phyloP scores from a whole-genome alignment of 1,140 invertebrate species.

The Trialeurodes vaporariorum region DNA sequence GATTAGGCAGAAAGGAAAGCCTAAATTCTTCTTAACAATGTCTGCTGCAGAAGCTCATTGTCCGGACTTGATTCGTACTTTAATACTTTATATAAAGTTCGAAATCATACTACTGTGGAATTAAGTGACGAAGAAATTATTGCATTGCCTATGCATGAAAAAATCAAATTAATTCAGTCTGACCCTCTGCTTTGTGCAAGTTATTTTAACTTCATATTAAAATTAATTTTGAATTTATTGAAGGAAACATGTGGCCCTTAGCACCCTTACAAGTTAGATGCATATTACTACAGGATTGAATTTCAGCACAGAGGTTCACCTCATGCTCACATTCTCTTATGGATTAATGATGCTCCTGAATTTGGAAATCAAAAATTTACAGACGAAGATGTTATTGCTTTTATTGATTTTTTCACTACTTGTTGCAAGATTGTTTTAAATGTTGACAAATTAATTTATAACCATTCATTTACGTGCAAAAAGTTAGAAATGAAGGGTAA shows the following conservation, averaged over 20 bases:
- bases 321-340: slow-evolving; percentile 27
- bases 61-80: too few relatives aligned
- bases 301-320: slow-evolving; percentile 36
- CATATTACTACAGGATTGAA: slow-evolving; percentile 35
- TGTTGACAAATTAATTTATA: too few relatives aligned
- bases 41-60: slow-evolving; percentile 22
- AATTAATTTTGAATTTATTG: slow-evolving; percentile 8
- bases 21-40: slow-evolving; percentile 25
- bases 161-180: slow-evolving; percentile 6
- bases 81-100: too few relatives aligned
- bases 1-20: slow-evolving; percentile 28
- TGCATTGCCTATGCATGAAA: slow-evolving; percentile 2
- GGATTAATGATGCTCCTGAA: slow-evolving; percentile 23
- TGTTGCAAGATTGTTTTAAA: too few relatives aligned
- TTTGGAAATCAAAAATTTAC: too few relatives aligned
- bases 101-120: too few relatives aligned
- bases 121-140: too few relatives aligned
- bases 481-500: too few relatives aligned
- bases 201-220: slow-evolving; percentile 13
- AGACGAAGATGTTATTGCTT: too few relatives aligned
- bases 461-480: too few relatives aligned
- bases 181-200: slow-evolving; percentile 12
- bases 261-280: slow-evolving; percentile 25
- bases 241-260: slow-evolving; percentile 21
- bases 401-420: too few relatives aligned